Percentiles rank a stretch among this genome's conserved stretches.
Conservation (phyloP, 2,797 vertebrate species). For the Sebastes kiyomatsui region DNA sequence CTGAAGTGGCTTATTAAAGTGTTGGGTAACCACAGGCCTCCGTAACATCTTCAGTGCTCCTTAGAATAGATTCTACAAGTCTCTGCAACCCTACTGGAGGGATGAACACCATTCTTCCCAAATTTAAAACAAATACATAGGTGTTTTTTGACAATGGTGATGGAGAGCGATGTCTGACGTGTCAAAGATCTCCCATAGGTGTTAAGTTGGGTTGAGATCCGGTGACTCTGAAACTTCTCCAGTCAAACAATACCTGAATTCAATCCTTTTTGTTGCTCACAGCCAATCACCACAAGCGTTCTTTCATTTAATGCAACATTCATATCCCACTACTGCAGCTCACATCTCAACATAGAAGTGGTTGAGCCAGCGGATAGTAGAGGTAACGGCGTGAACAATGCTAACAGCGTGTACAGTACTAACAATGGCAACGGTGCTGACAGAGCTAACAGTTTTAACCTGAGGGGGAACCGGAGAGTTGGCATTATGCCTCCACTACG, state of each 20-base stretch:
- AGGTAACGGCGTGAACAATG: neutral
- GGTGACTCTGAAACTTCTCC: neutral
- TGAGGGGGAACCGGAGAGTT: no score
- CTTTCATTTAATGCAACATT: no score
- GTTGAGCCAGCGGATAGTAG: neutral
- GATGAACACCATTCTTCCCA: neutral
- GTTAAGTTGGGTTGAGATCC: neutral
- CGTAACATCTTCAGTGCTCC: neutral
- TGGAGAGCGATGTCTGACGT: neutral
- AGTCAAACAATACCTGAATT: no score
- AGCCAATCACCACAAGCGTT: accelerated
- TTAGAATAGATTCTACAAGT: neutral
- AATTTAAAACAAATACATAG: neutral
- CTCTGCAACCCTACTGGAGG: neutral
- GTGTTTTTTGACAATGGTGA: neutral
- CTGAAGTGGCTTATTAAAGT: neutral
- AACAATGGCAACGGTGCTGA: neutral
- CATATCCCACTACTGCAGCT: neutral
- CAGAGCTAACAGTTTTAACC: neutral
- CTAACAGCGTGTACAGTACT: neutral
- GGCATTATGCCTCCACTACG: no score
- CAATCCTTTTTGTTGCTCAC: no score
- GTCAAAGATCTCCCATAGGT: neutral
- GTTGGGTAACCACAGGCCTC: neutral
- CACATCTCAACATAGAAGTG: neutral